Evolutionary conservation across 1,140 invertebrate genomes (phyloP), one percentile per base, ranked within the genome.

Genomic region (Trissolcus basalis): DNA sequence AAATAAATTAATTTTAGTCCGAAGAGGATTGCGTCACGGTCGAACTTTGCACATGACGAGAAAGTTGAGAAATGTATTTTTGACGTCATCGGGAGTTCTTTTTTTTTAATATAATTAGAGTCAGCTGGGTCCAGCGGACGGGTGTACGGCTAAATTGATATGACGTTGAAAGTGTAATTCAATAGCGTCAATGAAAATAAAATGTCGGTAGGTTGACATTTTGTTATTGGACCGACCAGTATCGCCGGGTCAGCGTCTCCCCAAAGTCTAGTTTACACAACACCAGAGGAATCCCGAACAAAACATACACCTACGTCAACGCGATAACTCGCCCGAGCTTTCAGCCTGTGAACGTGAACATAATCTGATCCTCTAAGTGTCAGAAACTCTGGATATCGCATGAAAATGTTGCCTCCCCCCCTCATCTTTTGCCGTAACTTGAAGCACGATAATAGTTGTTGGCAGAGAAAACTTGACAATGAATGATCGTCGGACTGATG

Each of bases 311-410:
- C 27, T 58, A 58, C 69, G 32, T 72, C 27, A 53, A 64, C 53
- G 69, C 59, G 50, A 63, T 75, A 67, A 53, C 39, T 56, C 64
- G 55, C 53, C 43, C 15, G 45, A 51, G 64, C 71, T 68, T 68
- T 75, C 63, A 60, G 43, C 58, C 47, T 51, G 53, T 53, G 64
- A 76, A 76, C 48, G 69, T 76, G 64, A 76, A 69, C 65, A 70
- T 76, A 76, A 76, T 69, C 72, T 59, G 72, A 70, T 76, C 60
- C 1, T 27, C 44, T 45, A 54, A 56, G 59, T 65, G 65, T 76
- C 65, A 49, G 72, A 32, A 76, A 65, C 27, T 74, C 45, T 58
- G 47, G 41, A 36, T 35, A 51, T 55, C 55, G 45, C 56, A 56
- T 64, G 32, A 60, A 70, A 59, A 64, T 49, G 13, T 45, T 51